Evolutionary conservation across 2,888 invertebrate species (phyloP).

Genomic region (Zaprionus obscuricornis): DNA sequence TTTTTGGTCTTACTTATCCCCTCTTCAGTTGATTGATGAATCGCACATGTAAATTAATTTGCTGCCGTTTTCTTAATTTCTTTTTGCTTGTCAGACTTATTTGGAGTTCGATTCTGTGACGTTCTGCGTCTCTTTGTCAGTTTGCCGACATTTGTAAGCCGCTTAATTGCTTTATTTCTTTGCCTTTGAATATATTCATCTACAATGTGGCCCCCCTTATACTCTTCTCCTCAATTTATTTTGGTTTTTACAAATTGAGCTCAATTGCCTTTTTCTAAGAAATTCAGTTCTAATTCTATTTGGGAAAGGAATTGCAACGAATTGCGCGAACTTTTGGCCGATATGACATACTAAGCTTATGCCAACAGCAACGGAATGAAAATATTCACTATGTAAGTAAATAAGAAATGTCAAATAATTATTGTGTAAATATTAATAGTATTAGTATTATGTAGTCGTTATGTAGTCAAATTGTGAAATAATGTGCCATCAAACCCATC

Average conservation of each 20-base stretch:
- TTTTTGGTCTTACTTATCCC: not conserved
- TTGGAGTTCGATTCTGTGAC: slow-evolving; percentile 46
- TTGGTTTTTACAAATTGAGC: slow-evolving; percentile 22
- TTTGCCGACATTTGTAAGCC: slow-evolving; percentile 72
- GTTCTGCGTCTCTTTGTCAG: slow-evolving; percentile 47
- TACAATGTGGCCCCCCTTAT: slow-evolving; percentile 2
- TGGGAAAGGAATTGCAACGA: slow-evolving; percentile 12
- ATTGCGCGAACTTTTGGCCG: slow-evolving; percentile 29
- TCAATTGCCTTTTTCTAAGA: slow-evolving; percentile 38
- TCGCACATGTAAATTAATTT: slow-evolving; percentile 79
- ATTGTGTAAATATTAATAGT: too few relatives aligned
- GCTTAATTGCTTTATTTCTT: slow-evolving; percentile 78
- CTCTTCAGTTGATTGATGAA: slow-evolving; percentile 73
- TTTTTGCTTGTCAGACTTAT: slow-evolving; percentile 73
- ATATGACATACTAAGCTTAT: slow-evolving; percentile 26
- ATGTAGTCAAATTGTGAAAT: too few relatives aligned
- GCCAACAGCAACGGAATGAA: not conserved
- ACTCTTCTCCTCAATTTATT: not conserved
- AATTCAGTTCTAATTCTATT: slow-evolving; percentile 21
- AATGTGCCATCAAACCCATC: too few relatives aligned
- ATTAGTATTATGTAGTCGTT: too few relatives aligned
- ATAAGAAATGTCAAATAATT: too few relatives aligned
- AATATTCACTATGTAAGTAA: not conserved
- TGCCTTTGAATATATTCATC: slow-evolving; percentile 58
- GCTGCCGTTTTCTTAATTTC: slow-evolving; percentile 74